phyloP scores from a whole-genome alignment of 2,113 vertebrate species.

The Chlamydotis undulata region DNA sequence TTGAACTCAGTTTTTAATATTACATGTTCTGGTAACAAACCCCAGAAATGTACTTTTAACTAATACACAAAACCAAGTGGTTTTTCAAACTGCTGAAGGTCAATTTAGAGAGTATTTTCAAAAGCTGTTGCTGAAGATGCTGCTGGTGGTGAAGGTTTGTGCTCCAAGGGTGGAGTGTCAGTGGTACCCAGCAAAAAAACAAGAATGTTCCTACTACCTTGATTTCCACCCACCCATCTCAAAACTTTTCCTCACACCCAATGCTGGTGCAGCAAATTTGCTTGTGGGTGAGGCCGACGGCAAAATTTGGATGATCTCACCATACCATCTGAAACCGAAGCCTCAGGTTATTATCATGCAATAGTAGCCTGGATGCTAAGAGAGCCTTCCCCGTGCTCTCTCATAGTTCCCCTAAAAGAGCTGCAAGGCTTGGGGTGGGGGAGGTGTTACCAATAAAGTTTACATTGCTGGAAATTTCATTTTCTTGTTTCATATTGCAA shows the following conservation, averaged over 20 bases:
- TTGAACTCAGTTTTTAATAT: neutral
- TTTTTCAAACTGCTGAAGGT: neutral
- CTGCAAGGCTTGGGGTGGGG: rapidly evolving
- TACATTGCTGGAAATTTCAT: neutral
- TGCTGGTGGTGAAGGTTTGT: neutral
- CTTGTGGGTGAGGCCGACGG: neutral
- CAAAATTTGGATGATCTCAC: neutral
- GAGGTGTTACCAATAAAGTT: neutral
- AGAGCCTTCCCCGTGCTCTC: neutral
- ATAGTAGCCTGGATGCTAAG: neutral
- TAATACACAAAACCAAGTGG: neutral
- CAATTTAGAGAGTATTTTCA: neutral
- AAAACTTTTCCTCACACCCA: neutral
- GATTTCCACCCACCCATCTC: neutral
- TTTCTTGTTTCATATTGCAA: neutral
- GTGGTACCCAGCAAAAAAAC: neutral
- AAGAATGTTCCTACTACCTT: neutral
- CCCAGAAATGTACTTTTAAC: neutral
- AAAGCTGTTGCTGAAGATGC: neutral
- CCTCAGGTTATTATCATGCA: neutral
- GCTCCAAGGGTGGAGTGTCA: neutral
- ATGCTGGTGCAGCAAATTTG: neutral
- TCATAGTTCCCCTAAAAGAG: neutral
- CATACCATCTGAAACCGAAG: neutral
- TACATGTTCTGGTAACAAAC: neutral